Conservation (phyloP, 1,140 invertebrate genomes). For the Patella vulgata region DNA sequence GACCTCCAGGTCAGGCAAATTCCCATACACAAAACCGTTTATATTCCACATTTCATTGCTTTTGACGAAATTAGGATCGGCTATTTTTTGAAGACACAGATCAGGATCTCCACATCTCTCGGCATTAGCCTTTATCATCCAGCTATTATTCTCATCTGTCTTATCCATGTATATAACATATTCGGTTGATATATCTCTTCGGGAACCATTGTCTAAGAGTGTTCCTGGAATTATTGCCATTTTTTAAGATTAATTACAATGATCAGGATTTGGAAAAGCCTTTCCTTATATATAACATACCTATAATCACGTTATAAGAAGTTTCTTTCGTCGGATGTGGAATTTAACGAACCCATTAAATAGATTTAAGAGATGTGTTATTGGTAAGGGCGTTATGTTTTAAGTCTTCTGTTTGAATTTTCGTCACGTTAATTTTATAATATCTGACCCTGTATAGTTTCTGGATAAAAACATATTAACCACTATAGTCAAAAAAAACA, state of each 20-base stretch:
- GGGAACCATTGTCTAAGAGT: slow-evolving; percentile 19
- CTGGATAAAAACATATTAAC: too few relatives aligned
- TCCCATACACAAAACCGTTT: slow-evolving; percentile 43
- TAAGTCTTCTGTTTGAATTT: too few relatives aligned
- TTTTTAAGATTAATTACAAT: neutral
- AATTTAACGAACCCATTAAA: too few relatives aligned
- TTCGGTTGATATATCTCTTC: slow-evolving; percentile 40
- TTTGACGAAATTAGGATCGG: slow-evolving; percentile 19
- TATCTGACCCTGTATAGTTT: too few relatives aligned
- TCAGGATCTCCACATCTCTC: slow-evolving; percentile 11
- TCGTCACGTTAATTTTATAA: too few relatives aligned
- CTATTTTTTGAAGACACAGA: slow-evolving; percentile 3
- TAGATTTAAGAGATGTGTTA: too few relatives aligned
- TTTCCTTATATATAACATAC: too few relatives aligned
- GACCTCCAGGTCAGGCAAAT: slow-evolving; percentile 39
- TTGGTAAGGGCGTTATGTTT: too few relatives aligned
- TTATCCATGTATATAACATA: slow-evolving; percentile 45
- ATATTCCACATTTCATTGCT: slow-evolving; percentile 37
- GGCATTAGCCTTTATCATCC: slow-evolving; percentile 46
- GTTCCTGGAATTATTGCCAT: slow-evolving; percentile 25
- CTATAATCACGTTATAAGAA: too few relatives aligned
- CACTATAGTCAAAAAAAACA: too few relatives aligned
- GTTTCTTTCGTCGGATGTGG: too few relatives aligned
- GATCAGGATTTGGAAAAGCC: neutral
- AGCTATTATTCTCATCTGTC: slow-evolving; percentile 47